These are phyloP conservation scores for Reticulitermes speratus DNA, from an alignment of 1,140 invertebrate species.

Conservation along the genomic window DNA sequence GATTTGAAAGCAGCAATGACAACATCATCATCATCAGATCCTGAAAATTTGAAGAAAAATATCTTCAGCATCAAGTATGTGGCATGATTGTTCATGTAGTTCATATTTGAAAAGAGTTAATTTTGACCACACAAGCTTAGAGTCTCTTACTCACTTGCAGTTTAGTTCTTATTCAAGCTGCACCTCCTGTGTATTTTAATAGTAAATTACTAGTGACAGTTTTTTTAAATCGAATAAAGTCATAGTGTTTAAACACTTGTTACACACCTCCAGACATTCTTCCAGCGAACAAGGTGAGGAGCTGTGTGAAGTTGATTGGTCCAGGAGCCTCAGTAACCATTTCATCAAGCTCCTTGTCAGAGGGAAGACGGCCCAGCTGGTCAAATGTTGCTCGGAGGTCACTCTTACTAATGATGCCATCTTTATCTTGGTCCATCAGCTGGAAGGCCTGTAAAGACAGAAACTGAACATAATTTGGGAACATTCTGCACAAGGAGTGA, in stretches of 20 bases:
- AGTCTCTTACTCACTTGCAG: too few species aligned
- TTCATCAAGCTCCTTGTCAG: slow-evolving; percentile 87
- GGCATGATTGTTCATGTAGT: too few species aligned
- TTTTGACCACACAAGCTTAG: too few species aligned
- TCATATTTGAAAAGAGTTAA: too few species aligned
- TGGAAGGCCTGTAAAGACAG: slow-evolving; percentile 78
- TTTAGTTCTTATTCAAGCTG: too few species aligned
- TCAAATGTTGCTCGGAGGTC: slow-evolving; percentile 96
- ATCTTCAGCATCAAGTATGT: too few species aligned
- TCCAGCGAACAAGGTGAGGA: slow-evolving; percentile 87
- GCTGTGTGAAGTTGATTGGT: slow-evolving; percentile 94
- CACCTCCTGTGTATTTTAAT: too few species aligned
- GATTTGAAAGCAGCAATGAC: slow-evolving; percentile 93
- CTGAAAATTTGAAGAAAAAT: slow-evolving; percentile 41
- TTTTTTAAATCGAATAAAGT: neutral
- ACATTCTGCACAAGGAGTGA: too few species aligned
- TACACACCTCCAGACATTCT: slow-evolving; percentile 68
- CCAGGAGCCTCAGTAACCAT: slow-evolving; percentile 89
- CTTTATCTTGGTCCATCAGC: slow-evolving; percentile 98
- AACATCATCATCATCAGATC: slow-evolving; percentile 89
- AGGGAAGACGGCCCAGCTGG: slow-evolving; percentile 85
- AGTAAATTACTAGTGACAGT: too few species aligned
- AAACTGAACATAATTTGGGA: neutral
- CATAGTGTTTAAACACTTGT: neutral
- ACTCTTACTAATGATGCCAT: slow-evolving; percentile 94